Evolutionary conservation across 2,888 invertebrate species (phyloP).

Genomic region (Rhyacophila evoluta): DNA sequence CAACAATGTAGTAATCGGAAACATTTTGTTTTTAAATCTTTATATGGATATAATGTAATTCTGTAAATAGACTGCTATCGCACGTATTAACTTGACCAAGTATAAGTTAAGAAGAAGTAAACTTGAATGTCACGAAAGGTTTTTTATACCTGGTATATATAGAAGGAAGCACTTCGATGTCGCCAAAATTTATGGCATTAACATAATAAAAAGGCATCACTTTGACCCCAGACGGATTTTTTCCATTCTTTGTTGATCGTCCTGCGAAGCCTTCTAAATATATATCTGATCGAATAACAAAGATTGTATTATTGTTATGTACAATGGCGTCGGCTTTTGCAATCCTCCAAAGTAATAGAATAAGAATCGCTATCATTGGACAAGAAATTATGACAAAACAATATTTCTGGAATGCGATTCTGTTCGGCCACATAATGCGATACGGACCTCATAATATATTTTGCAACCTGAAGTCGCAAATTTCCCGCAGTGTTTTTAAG

Average conservation of each 20-base stretch:
- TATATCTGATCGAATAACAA: not conserved
- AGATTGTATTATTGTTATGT: not conserved
- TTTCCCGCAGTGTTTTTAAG: not conserved
- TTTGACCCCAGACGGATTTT: not conserved
- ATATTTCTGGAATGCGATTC: conserved; percentile 16
- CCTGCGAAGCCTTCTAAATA: conserved; percentile 1
- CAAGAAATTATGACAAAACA: not conserved
- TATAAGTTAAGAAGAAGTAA: too few relatives aligned
- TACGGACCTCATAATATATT: not conserved
- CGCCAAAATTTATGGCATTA: conserved; percentile 37
- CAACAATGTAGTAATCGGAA: too few relatives aligned
- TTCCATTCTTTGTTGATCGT: conserved; percentile 4
- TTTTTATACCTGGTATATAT: not conserved
- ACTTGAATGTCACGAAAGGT: too few relatives aligned
- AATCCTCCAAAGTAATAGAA: not conserved
- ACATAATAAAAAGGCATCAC: not conserved
- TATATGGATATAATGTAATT: too few relatives aligned
- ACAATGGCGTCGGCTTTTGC: not conserved
- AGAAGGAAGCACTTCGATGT: conserved; percentile 37
- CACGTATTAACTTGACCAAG: too few relatives aligned
- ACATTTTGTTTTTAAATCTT: too few relatives aligned
- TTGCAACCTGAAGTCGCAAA: not conserved
- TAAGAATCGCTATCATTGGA: not conserved
- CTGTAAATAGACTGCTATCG: too few relatives aligned
- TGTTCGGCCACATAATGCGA: not conserved